Conservation (phyloP, 2,113 vertebrate species). For the Pelodiscus sinensis region DNA sequence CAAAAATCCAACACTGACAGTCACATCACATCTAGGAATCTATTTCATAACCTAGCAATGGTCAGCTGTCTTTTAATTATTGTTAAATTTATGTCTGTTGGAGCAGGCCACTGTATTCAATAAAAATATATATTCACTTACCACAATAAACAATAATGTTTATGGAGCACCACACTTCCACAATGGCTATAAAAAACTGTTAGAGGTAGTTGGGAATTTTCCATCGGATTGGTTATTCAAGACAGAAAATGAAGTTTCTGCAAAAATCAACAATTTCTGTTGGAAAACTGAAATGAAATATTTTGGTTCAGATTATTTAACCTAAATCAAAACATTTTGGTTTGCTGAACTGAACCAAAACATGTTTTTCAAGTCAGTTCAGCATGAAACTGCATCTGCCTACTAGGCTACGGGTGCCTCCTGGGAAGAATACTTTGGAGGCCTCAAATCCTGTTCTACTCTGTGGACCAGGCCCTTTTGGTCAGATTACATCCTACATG, state of each 20-base stretch:
- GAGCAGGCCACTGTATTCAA: rapidly evolving
- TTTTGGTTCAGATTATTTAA: neutral
- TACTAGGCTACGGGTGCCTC: neutral
- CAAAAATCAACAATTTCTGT: neutral
- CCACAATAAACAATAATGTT: neutral
- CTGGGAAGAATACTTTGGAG: neutral
- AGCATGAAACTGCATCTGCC: neutral
- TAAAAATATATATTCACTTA: neutral
- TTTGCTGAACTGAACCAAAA: neutral
- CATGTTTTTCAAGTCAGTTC: neutral
- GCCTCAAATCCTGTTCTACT: neutral
- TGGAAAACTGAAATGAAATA: neutral
- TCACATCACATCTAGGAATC: neutral
- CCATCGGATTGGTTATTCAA: neutral
- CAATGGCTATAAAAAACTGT: neutral
- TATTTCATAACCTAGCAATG: neutral
- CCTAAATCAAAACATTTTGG: neutral
- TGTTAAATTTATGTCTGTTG: neutral
- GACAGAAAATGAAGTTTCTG: neutral
- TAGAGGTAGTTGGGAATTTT: neutral
- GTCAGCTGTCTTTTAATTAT: neutral
- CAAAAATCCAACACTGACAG: rapidly evolving
- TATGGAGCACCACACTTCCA: neutral
- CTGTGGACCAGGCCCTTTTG: neutral
- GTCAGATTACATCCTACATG: neutral